Evolutionary conservation across 2,888 invertebrate genomes (phyloP), one percentile per base, ranked within the genome.

Genomic region (Abrostola triplasia): DNA sequence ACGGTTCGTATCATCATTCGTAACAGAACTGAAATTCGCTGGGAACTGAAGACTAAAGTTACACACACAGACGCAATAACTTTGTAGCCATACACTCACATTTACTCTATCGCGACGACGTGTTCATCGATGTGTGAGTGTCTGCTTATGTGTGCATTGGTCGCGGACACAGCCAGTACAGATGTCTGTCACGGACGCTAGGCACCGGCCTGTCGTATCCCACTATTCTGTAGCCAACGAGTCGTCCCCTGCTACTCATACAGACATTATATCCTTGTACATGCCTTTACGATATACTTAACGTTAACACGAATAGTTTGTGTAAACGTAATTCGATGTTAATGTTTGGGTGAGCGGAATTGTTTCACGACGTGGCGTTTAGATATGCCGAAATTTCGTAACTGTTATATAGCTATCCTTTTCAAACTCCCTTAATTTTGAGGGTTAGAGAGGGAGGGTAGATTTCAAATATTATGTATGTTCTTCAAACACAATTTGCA

Each of bases 261-360:
- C 57, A 51, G 51, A 53, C 76, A 70, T 77, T 72, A 82, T 69
- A 60, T 61, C 59, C 67, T 61, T 49, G 61, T 71, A 80, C 65
- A 74, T 73, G 59, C 73, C 69, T 82, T 82, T 79, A 81, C 75
- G 78, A 78, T 71, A 67, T 73, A 78, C 69, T 78, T 81, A 77
- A 75, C 58, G 67, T 75, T 70, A 71, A 82, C 73, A 59, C 49
- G 73, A 77, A 81, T 80, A 81, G 82, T 81, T 80, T 72, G 66
- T 48, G 61, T 73, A 60, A 77, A 80, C 69, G 68, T 72, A 76
- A 74, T 72, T 75, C 65, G 68, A 67, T 75, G 71, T 78, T 73
- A 80, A 78, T 71, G 78, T 80, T 77, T 67, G 80, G 67, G 67
- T 73, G 57, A 72, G 54, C 49, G 49, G 67, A 76, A 79, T 80